A percentile compares a stretch with the other conserved stretches of the same genome.
Conservation (phyloP, 2,797 vertebrate species). For the Potorous gilbertii region DNA sequence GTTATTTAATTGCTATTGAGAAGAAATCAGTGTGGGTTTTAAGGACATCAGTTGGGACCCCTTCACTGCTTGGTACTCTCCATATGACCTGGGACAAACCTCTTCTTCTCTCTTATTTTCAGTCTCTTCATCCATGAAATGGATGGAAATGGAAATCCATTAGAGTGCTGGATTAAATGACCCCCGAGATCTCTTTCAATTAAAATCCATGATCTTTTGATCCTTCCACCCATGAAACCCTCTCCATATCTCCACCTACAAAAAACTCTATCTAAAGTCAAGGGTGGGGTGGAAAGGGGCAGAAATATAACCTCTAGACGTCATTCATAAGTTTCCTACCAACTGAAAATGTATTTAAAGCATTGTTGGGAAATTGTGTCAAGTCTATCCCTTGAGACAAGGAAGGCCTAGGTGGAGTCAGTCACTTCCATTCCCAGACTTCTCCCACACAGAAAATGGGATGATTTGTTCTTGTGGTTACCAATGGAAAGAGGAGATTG, state of each 20-base stretch:
- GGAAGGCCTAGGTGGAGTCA: not conserved
- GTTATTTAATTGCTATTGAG: not conserved
- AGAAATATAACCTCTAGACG: not conserved
- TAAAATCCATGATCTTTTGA: not conserved
- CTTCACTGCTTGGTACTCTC: not conserved
- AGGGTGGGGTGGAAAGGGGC: too few species aligned
- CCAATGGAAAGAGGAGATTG: not conserved
- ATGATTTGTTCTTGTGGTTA: not conserved
- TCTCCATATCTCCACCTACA: not conserved
- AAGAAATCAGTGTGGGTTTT: not conserved
- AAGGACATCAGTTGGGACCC: not conserved
- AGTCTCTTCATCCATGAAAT: not conserved
- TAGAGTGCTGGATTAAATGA: not conserved
- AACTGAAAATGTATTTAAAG: not conserved
- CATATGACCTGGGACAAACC: not conserved
- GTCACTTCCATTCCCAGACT: slow-evolving; percentile 6
- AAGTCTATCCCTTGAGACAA: too few species aligned
- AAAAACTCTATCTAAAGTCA: not conserved
- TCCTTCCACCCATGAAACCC: not conserved
- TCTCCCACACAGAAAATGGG: not conserved
- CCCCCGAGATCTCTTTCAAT: not conserved
- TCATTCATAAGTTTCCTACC: not conserved
- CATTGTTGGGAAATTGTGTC: slow-evolving; percentile 5
- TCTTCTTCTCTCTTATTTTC: not conserved
- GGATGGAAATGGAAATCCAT: too few species aligned